A percentile compares a stretch with the other conserved stretches of the same genome.
Evolutionary conservation across 2,797 vertebrate species (phyloP).

Genomic region (Poeciliopsis infans): DNA sequence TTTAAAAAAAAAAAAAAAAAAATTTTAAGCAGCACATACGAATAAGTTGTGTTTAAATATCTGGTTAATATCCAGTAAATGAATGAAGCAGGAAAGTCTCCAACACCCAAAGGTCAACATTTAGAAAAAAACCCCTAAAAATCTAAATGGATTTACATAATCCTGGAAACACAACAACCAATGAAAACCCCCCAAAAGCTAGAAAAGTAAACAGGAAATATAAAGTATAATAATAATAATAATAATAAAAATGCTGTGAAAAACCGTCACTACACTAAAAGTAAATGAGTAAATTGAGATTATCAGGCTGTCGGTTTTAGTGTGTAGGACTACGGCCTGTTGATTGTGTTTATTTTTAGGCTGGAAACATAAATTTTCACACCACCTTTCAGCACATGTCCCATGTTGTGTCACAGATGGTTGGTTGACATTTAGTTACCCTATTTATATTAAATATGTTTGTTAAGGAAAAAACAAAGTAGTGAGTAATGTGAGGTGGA

Average conservation of each 20-base stretch:
- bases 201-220: no score
- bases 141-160: not conserved
- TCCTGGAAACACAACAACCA: not conserved
- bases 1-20: no score
- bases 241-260: no score
- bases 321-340: not conserved
- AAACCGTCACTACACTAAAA: not conserved
- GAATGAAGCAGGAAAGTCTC: not conserved
- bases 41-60: not conserved
- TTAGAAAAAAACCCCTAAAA: not conserved
- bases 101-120: not conserved
- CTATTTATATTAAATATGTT: not conserved
- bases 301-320: not conserved
- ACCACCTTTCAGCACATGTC: constrained; percentile 2
- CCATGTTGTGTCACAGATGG: not conserved
- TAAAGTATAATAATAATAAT: not conserved
- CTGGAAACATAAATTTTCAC: not conserved
- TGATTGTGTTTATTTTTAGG: not conserved
- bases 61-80: not conserved
- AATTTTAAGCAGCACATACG: not conserved
- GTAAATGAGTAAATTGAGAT: not conserved
- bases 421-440: not conserved
- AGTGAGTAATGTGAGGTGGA: not conserved
- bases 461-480: not conserved
- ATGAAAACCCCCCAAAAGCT: no score